phyloP scores from a whole-genome alignment of 2,888 invertebrate genomes.

The Lampropteryx suffumata region DNA sequence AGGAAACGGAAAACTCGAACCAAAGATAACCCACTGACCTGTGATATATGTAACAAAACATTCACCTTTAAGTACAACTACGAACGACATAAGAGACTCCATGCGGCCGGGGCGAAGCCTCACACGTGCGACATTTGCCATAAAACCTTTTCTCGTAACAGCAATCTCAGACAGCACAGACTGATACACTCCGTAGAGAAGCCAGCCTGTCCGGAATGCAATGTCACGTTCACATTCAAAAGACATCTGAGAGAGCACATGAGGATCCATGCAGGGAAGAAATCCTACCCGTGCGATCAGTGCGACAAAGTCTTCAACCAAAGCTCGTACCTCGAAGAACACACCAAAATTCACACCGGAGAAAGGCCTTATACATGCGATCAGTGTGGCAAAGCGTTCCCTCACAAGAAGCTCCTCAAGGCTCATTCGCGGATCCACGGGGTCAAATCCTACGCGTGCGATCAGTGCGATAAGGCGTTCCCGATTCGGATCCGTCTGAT shows the following conservation, averaged over 20 bases:
- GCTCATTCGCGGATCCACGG: conserved; percentile 7
- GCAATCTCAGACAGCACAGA: conserved; percentile 3
- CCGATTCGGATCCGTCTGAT: background rate
- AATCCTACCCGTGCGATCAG: background rate
- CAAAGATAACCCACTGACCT: background rate
- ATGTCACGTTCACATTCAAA: background rate
- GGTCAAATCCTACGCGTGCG: conserved; percentile 8
- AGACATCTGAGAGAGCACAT: conserved; percentile 2
- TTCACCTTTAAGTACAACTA: conserved; percentile 5
- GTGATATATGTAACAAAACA: conserved; percentile 3
- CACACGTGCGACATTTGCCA: conserved; percentile 9
- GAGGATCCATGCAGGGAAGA: conserved; percentile 1
- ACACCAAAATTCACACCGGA: background rate
- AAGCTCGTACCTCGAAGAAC: conserved; percentile 2
- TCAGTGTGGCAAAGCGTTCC: conserved; percentile 2
- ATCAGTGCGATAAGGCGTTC: conserved; percentile 12
- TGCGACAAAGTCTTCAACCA: conserved; percentile 1
- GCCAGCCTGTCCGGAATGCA: background rate
- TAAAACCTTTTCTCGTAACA: conserved; percentile 5
- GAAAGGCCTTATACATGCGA: background rate
- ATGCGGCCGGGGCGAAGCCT: conserved; percentile 1
- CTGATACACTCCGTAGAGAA: background rate
- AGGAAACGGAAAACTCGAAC: background rate
- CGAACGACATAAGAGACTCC: background rate
- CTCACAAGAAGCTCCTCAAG: background rate